Percentiles rank a stretch among this genome's conserved stretches.
Evolutionary conservation across 2,888 invertebrate genomes (phyloP).

Genomic region (Netelia inedita): DNA sequence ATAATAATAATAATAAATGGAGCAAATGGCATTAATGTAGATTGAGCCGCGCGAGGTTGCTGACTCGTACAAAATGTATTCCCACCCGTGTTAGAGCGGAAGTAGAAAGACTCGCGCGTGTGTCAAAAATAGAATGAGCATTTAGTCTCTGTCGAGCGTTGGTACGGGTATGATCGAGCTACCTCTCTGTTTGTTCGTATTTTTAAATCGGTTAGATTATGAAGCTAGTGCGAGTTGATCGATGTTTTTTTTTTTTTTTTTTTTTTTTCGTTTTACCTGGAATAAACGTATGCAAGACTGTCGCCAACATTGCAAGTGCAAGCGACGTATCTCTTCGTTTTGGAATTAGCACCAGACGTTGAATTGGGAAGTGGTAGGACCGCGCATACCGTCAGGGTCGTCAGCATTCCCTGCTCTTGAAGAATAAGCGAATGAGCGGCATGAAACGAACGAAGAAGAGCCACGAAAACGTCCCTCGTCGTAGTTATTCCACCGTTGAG

Average conservation of each 20-base stretch:
- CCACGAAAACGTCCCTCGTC: constrained; percentile 91
- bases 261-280: constrained; percentile 85
- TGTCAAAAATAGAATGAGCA: constrained; percentile 39
- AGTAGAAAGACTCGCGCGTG: constrained; percentile 24
- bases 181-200: not conserved
- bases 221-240: not conserved
- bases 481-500: constrained; percentile 84
- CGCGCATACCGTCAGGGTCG: constrained; percentile 93
- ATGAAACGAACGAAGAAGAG: constrained; percentile 92
- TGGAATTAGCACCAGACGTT: constrained; percentile 73
- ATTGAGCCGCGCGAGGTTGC: too few relatives aligned
- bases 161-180: not conserved
- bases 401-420: constrained; percentile 92
- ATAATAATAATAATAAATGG: too few relatives aligned
- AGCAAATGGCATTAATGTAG: too few relatives aligned
- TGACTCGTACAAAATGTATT: not conserved
- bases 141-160: constrained; percentile 36
- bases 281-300: constrained; percentile 94
- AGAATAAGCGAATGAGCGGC: constrained; percentile 94
- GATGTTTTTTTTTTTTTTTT: constrained; percentile 35
- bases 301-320: constrained; percentile 96
- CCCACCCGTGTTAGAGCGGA: constrained; percentile 5
- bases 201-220: not conserved
- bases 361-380: constrained; percentile 87
- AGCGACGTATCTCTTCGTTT: constrained; percentile 88